phyloP scores from a whole-genome alignment of 2,113 vertebrate species.

The Syngnathus floridae region DNA sequence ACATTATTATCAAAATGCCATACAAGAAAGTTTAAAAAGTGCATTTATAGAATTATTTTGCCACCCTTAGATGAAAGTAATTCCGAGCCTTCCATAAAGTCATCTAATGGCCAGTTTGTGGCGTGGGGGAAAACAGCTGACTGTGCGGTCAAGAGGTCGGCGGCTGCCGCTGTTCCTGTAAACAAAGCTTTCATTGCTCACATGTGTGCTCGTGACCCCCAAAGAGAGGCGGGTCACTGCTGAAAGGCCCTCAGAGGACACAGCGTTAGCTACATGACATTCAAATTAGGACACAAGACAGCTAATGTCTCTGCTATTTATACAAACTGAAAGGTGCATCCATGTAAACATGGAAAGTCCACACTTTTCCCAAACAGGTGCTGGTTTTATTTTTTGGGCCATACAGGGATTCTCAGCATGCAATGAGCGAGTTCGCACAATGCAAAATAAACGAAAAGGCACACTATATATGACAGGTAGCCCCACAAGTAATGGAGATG shows the following conservation, averaged over 20 bases:
- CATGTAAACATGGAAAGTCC: neutral
- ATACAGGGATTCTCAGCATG: too few species aligned
- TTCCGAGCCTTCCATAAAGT: neutral
- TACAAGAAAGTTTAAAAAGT: too few species aligned
- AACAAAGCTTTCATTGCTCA: conserved; percentile 49
- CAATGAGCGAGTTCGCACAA: too few species aligned
- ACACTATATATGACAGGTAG: too few species aligned
- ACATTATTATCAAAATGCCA: too few species aligned
- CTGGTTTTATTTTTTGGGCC: too few species aligned
- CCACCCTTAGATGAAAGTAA: too few species aligned
- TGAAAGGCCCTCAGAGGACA: conserved; percentile 9
- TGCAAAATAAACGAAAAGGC: too few species aligned
- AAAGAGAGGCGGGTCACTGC: conserved; percentile 46
- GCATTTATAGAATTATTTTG: too few species aligned
- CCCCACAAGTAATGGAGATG: too few species aligned
- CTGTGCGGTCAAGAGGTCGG: conserved; percentile 51
- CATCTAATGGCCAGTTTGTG: conserved; percentile 6
- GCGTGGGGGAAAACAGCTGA: conserved; percentile 43
- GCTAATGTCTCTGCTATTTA: neutral
- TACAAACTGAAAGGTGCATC: neutral
- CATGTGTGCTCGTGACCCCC: conserved; percentile 53
- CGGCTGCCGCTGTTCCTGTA: conserved; percentile 29
- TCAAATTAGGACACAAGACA: conserved; percentile 20
- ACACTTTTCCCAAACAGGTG: neutral
- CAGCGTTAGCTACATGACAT: conserved; percentile 10